Evolutionary conservation across 30 jellyfish, hydroid and myxozoan species (phyloP).

Genomic region (Chironex yamaguchii): DNA sequence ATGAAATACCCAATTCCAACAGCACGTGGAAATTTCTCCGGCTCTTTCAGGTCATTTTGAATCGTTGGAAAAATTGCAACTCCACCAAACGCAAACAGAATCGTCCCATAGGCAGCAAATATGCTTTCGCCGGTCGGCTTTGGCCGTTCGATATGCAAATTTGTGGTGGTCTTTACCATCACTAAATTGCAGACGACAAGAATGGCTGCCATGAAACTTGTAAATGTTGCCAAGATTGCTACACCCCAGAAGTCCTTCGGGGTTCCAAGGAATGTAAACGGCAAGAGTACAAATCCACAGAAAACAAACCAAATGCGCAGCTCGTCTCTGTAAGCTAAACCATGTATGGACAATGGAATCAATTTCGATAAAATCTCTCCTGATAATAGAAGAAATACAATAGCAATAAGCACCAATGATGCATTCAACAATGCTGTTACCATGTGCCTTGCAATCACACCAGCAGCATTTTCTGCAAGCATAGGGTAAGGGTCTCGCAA

Average conservation of each 20-base stretch:
- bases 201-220: slow-evolving; percentile 79
- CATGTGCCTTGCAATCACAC: slow-evolving; percentile 59
- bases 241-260: slow-evolving; percentile 95
- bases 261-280: slow-evolving; percentile 90
- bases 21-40: slow-evolving; percentile 75
- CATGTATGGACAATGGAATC: slow-evolving; percentile 70
- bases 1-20: slow-evolving; percentile 76
- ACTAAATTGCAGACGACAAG: slow-evolving; percentile 66
- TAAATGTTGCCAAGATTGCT: slow-evolving; percentile 85
- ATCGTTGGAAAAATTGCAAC: slow-evolving; percentile 94
- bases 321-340: slow-evolving; percentile 56
- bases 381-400: slow-evolving; percentile 86
- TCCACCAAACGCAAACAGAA: slow-evolving; percentile 88
- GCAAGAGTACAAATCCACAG: slow-evolving; percentile 78
- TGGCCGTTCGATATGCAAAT: slow-evolving; percentile 40
- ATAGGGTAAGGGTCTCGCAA: slow-evolving; percentile 93
- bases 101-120: slow-evolving; percentile 87
- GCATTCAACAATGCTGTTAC: slow-evolving; percentile 68
- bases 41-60: slow-evolving; percentile 90
- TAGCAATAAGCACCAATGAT: slow-evolving; percentile 71
- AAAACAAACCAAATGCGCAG: slow-evolving; percentile 85
- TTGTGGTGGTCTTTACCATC: slow-evolving; percentile 26
- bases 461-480: slow-evolving; percentile 85
- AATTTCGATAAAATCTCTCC: slow-evolving; percentile 87
- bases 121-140: slow-evolving; percentile 61